A percentile compares a stretch with the other conserved stretches of the same genome.
Evolutionary conservation across 1,140 invertebrate genomes (phyloP).

Genomic region (Oncopeltus fasciatus): DNA sequence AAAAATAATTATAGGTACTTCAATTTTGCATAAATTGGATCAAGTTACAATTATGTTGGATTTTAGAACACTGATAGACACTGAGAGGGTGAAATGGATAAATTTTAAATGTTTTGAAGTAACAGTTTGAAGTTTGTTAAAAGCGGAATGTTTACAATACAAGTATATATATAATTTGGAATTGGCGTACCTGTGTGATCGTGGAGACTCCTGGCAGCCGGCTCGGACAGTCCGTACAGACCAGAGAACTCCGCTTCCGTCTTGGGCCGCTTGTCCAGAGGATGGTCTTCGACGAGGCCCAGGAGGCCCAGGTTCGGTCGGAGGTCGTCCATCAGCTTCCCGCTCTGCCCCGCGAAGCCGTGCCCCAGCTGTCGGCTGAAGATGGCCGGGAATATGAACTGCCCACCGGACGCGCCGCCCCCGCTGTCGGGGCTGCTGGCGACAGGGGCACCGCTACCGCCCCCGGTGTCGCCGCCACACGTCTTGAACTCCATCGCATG

Average conservation of each 20-base stretch:
- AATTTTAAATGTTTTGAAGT: too few species aligned
- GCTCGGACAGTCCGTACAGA: constrained; percentile 49
- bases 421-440: constrained; percentile 1
- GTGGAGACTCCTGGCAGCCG: constrained; percentile 36
- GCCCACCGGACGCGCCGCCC: constrained; percentile 39
- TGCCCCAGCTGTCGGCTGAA: constrained; percentile 57
- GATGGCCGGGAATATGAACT: constrained; percentile 78
- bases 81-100: too few species aligned
- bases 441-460: neutral
- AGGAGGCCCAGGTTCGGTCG: constrained; percentile 63
- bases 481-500: constrained; percentile 19
- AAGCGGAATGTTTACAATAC: too few species aligned
- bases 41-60: too few species aligned
- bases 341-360: constrained; percentile 4
- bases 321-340: constrained; percentile 66
- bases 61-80: too few species aligned
- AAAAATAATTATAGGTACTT: too few species aligned
- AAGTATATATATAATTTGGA: neutral
- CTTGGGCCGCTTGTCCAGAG: constrained; percentile 30
- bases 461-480: constrained; percentile 3
- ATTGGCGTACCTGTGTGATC: constrained; percentile 38
- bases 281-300: constrained; percentile 62
- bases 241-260: constrained; percentile 58
- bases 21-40: too few species aligned
- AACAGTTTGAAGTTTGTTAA: too few species aligned